A percentile compares a stretch with the other conserved stretches of the same genome.
These are phyloP conservation scores for Chlorops oryzae DNA, from an alignment of 1,140 invertebrate genomes.

Conservation along the genomic window DNA sequence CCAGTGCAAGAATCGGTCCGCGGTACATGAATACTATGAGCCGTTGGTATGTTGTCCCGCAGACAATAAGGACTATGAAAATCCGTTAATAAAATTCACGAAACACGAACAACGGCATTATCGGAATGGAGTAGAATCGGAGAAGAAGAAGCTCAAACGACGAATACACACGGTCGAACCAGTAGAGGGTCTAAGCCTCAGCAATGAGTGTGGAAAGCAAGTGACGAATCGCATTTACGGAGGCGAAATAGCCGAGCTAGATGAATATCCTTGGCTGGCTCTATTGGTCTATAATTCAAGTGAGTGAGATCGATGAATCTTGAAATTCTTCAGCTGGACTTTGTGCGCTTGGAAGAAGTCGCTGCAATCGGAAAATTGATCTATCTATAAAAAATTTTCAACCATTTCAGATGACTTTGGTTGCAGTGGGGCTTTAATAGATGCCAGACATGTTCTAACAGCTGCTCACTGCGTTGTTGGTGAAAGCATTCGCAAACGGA, in stretches of 20 bases:
- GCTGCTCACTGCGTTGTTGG: slow-evolving; percentile 81
- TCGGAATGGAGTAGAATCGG: slow-evolving; percentile 30
- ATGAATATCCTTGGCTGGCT: slow-evolving; percentile 64
- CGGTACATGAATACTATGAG: slow-evolving; percentile 9
- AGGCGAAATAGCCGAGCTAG: slow-evolving; percentile 49
- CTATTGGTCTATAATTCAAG: slow-evolving; percentile 57
- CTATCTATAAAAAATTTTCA: neutral
- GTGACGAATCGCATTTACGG: slow-evolving; percentile 48
- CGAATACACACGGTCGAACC: slow-evolving; percentile 39
- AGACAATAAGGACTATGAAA: slow-evolving; percentile 37
- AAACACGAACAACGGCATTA: slow-evolving; percentile 43
- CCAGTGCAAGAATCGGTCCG: slow-evolving; percentile 25
- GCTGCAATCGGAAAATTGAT: neutral
- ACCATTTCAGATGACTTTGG: slow-evolving; percentile 41
- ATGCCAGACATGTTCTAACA: slow-evolving; percentile 58
- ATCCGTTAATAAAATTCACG: slow-evolving; percentile 36
- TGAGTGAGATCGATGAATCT: slow-evolving; percentile 18
- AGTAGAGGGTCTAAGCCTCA: slow-evolving; percentile 31
- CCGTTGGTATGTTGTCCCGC: slow-evolving; percentile 39
- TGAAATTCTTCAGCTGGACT: neutral
- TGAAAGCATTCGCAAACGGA: slow-evolving; percentile 31
- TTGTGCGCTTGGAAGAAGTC: neutral
- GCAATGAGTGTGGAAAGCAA: slow-evolving; percentile 46
- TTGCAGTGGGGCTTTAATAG: slow-evolving; percentile 57
- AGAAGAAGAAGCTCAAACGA: slow-evolving; percentile 38